Conservation (phyloP, 2,797 vertebrate species). For the Chaunax sp. region DNA sequence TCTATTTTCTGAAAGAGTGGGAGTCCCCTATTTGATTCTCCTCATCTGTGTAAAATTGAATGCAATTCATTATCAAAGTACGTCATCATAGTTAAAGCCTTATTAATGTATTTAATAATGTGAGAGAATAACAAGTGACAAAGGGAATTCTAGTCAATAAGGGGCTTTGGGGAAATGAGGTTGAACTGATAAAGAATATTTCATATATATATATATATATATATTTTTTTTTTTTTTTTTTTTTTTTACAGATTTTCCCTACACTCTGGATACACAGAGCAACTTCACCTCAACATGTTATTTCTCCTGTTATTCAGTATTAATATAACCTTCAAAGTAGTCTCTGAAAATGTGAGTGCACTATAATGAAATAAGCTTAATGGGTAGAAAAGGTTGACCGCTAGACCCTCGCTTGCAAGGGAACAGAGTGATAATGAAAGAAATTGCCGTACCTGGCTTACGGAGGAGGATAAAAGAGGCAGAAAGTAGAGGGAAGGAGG, state of each 20-base stretch:
- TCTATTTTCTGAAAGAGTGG: constrained; percentile 56
- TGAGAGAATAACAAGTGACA: constrained; percentile 43
- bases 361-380: constrained; percentile 62
- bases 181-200: not conserved
- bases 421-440: constrained; percentile 61
- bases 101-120: constrained; percentile 46
- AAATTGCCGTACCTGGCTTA: constrained; percentile 45
- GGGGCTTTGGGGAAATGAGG: constrained; percentile 21
- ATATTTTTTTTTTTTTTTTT: not conserved
- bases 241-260: not conserved
- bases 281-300: constrained; percentile 24
- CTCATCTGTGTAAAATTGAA: constrained; percentile 38
- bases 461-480: constrained; percentile 43
- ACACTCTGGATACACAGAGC: not conserved
- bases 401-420: constrained; percentile 48
- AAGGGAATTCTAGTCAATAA: constrained; percentile 52
- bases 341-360: constrained; percentile 61
- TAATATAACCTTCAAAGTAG: constrained; percentile 42
- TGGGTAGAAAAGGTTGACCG: constrained; percentile 63
- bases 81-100: constrained; percentile 51
- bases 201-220: not conserved
- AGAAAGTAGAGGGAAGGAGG: constrained; percentile 35
- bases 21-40: constrained; percentile 58
- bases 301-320: constrained; percentile 28
- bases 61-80: constrained; percentile 64